Conservation (phyloP, 2,888 invertebrate species). For the Caenorhabditis angaria region DNA sequence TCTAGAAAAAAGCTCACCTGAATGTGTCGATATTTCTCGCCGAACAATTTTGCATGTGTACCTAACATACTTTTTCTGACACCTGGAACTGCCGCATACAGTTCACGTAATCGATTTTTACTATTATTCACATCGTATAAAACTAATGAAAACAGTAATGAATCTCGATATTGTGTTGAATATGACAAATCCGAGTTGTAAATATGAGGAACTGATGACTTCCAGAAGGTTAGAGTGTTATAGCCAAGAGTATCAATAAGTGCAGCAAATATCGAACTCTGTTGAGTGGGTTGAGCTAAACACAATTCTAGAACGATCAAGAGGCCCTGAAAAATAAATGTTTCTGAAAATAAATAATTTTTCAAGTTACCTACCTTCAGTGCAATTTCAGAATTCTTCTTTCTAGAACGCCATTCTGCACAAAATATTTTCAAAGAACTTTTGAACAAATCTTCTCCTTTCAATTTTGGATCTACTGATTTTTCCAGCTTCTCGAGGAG, state of each 20-base stretch:
- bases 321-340: constrained; percentile 52
- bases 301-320: constrained; percentile 61
- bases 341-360: background rate
- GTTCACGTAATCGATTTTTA: constrained; percentile 61
- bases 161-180: constrained; percentile 62
- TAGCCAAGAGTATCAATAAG: constrained; percentile 59
- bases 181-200: constrained; percentile 64
- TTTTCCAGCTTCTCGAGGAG: constrained; percentile 24
- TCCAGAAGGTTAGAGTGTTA: constrained; percentile 65
- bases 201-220: constrained; percentile 57
- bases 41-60: constrained; percentile 63
- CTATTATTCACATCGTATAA: constrained; percentile 67
- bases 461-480: constrained; percentile 16
- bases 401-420: constrained; percentile 51
- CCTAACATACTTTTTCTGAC: constrained; percentile 65
- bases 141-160: constrained; percentile 61
- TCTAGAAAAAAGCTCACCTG: constrained; percentile 30
- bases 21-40: constrained; percentile 59
- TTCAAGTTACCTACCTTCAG: constrained; percentile 44
- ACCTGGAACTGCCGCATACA: constrained; percentile 68
- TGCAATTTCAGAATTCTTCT: constrained; percentile 57
- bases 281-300: constrained; percentile 47
- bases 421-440: constrained; percentile 27
- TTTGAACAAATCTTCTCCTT: constrained; percentile 20
- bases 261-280: constrained; percentile 51